Conservation (phyloP, 2,797 vertebrate genomes). For the Argyrosomus regius region DNA sequence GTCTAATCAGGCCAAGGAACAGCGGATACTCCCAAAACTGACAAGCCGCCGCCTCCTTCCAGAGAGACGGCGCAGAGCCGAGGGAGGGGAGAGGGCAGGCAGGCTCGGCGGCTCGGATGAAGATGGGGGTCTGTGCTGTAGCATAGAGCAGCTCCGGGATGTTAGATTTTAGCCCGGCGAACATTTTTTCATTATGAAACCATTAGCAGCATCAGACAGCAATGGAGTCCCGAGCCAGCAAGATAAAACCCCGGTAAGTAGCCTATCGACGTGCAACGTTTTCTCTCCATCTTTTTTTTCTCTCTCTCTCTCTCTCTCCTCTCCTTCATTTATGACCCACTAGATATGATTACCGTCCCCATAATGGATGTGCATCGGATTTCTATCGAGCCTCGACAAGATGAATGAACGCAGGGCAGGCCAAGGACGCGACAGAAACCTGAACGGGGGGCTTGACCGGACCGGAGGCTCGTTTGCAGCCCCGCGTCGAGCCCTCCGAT, state of each 20-base stretch:
- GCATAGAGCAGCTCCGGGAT: slow-evolving; percentile 86
- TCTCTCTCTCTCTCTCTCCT: neutral
- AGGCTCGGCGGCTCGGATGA: slow-evolving; percentile 62
- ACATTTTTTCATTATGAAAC: slow-evolving; percentile 97
- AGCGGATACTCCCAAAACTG: slow-evolving; percentile 87
- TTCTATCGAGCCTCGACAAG: slow-evolving; percentile 67
- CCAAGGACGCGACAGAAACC: slow-evolving; percentile 51
- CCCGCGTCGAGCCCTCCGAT: slow-evolving; percentile 59
- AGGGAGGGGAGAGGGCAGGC: slow-evolving; percentile 56
- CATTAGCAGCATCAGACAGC: slow-evolving; percentile 94
- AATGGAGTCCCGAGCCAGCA: slow-evolving; percentile 98
- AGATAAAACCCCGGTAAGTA: slow-evolving; percentile 98
- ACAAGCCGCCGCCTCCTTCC: slow-evolving; percentile 76
- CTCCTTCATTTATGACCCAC: slow-evolving; percentile 61
- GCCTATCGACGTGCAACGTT: slow-evolving; percentile 62
- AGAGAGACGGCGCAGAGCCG: slow-evolving; percentile 54
- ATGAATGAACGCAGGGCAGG: slow-evolving; percentile 69
- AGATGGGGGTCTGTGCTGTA: slow-evolving; percentile 62
- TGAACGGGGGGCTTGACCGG: neutral
- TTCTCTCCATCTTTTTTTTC: slow-evolving; percentile 31
- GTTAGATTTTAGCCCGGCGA: slow-evolving; percentile 90
- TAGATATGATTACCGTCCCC: slow-evolving; percentile 73
- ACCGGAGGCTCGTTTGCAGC: slow-evolving; percentile 43
- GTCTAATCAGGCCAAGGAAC: slow-evolving; percentile 73
- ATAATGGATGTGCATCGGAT: slow-evolving; percentile 77